Base-by-base conservation (phyloP, 2,113 vertebrate genomes). In the Scophthalmus maximus region DNA sequence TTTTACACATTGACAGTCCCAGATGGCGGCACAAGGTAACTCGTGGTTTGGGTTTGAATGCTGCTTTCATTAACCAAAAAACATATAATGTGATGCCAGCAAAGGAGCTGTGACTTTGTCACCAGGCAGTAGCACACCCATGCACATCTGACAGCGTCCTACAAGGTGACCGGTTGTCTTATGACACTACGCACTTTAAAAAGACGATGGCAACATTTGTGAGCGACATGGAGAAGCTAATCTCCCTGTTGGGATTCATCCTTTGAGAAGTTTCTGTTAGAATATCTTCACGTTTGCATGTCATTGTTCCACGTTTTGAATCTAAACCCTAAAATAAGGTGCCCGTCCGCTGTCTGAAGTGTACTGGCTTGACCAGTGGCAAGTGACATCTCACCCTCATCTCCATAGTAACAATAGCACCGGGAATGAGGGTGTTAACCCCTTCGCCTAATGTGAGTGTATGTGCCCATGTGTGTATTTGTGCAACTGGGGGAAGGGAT, bases 371-470 rank as follows among this genome's bases (percentile, higher is more conserved):
- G 68, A 82, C 84, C 58, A 60, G 46, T 76, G 79, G 46, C 68
- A 60, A 62, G 40, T 82, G 84, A 88, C 81, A 89, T 90, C 63
- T 86, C 64, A 87, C 89, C 85, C 82, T 73, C 66, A 92, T 93
- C 85, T 88, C 85, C 90, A 92, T 91, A 87, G 73, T 66, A 79
- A 93, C 91, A 91, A 92, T 85, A 42, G 66, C 7, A 68, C 40
- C 26, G 51, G 65, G 25, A 68, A 66, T 49, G 71, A 78, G 86
- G 84, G 82, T 86, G 86, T 89, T 92, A 83, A 91, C 90, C 90
- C 30, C 78, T 72, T 86, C 59, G 86, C 84, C 89, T 84, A 58
- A 36, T 51, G 63, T 81, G 64, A 81, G 25, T 44, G 47, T 49
- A 53, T 63, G 44, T 49, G 66, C 9, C 34, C 32, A 25, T 58